phyloP scores from a whole-genome alignment of 2,113 vertebrate species.

The Recurvirostra avosetta region DNA sequence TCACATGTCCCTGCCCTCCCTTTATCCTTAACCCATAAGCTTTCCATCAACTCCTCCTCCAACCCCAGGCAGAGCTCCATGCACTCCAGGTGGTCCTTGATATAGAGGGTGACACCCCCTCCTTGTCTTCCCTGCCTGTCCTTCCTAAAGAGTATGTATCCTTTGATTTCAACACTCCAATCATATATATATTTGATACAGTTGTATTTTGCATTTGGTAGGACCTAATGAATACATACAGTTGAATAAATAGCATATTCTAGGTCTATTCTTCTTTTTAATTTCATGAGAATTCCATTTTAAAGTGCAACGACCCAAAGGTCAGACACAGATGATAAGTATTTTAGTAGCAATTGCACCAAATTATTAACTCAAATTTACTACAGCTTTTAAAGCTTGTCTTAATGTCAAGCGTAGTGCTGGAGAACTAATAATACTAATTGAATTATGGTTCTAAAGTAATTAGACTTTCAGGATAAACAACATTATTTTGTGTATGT shows the following conservation, averaged over 20 bases:
- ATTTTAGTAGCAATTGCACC: not conserved
- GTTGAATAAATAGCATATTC: slow-evolving; percentile 12
- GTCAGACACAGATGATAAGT: slow-evolving; percentile 33
- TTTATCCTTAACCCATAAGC: too few species aligned
- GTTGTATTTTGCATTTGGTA: slow-evolving; percentile 3
- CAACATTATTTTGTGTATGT: not conserved
- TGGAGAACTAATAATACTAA: slow-evolving; percentile 33
- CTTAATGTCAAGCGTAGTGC: slow-evolving; percentile 3
- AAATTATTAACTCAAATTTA: slow-evolving; percentile 43
- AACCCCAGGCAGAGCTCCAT: too few species aligned
- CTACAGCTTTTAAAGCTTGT: not conserved
- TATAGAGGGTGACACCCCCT: too few species aligned
- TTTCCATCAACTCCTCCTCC: too few species aligned
- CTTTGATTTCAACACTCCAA: too few species aligned
- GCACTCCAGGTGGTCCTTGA: too few species aligned
- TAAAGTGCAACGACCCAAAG: slow-evolving; percentile 28
- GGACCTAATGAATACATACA: not conserved
- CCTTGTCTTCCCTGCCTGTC: too few species aligned
- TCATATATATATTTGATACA: not conserved
- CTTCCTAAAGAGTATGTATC: not conserved
- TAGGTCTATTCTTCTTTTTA: not conserved
- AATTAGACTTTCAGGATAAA: slow-evolving; percentile 48
- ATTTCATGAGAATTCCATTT: slow-evolving; percentile 21
- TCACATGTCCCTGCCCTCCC: too few species aligned
- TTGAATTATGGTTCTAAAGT: slow-evolving; percentile 44